phyloP scores from a whole-genome alignment of 2,113 vertebrate species.

The Eretmochelys imbricata region DNA sequence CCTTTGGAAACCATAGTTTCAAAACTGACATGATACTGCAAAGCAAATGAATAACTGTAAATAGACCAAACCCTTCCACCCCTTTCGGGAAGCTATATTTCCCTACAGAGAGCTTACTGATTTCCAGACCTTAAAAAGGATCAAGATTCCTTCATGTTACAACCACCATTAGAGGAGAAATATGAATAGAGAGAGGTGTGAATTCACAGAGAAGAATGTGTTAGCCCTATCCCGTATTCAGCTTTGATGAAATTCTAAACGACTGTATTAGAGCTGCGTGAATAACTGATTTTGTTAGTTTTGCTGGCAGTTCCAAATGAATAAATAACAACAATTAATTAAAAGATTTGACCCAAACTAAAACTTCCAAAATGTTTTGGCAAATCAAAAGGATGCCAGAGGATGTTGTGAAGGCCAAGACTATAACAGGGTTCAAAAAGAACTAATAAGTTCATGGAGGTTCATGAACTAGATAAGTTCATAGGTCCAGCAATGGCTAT shows the following conservation, averaged over 20 bases:
- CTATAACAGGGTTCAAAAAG: too few relatives aligned
- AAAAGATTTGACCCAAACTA: neutral
- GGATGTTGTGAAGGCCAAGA: too few relatives aligned
- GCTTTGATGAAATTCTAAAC: slow-evolving; percentile 63
- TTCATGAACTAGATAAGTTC: too few relatives aligned
- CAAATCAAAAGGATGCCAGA: neutral
- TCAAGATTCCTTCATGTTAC: slow-evolving; percentile 3
- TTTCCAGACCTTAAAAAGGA: slow-evolving; percentile 41
- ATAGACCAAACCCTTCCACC: neutral
- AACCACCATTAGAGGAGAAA: slow-evolving; percentile 56
- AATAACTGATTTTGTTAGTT: neutral
- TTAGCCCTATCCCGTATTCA: slow-evolving; percentile 56
- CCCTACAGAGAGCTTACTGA: slow-evolving; percentile 37
- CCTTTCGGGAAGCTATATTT: neutral
- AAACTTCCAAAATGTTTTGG: neutral
- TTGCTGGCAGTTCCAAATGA: neutral
- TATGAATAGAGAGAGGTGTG: slow-evolving; percentile 33
- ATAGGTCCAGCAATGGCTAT: too few relatives aligned
- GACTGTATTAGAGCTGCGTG: neutral
- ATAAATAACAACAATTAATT: too few relatives aligned
- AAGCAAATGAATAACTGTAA: neutral
- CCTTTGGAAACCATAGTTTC: slow-evolving; percentile 32
- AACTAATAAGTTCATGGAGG: too few relatives aligned
- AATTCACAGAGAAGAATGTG: slow-evolving; percentile 41
- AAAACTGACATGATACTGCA: slow-evolving; percentile 40